Conservation (phyloP, 2,888 invertebrate species). For the Iphiclides podalirius region DNA sequence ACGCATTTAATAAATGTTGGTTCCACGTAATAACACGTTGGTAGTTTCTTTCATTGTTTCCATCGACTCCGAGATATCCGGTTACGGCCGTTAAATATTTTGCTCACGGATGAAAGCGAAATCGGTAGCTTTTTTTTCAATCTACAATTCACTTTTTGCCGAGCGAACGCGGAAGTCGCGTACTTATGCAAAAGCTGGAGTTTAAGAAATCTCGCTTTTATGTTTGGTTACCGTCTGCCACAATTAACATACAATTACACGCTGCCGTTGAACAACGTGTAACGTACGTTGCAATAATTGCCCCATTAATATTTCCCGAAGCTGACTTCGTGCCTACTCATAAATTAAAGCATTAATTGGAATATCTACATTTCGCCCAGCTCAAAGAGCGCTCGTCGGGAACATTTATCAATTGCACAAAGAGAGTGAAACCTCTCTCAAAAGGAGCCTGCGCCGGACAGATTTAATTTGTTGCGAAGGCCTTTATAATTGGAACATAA, state of each 20-base stretch:
- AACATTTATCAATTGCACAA: constrained; percentile 80
- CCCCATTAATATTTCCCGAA: constrained; percentile 44
- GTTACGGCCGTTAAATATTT: constrained; percentile 79
- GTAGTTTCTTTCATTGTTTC: constrained; percentile 77
- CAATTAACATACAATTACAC: constrained; percentile 71
- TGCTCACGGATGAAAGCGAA: constrained; percentile 77
- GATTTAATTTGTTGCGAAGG: constrained; percentile 81
- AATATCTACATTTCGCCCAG: constrained; percentile 52
- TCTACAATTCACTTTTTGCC: constrained; percentile 69
- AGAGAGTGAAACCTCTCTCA: constrained; percentile 79
- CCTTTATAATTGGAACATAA: constrained; percentile 81
- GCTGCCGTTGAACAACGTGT: constrained; percentile 43
- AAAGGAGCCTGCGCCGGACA: constrained; percentile 78
- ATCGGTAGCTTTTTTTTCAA: constrained; percentile 65
- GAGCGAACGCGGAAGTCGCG: constrained; percentile 69
- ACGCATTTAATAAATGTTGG: constrained; percentile 78
- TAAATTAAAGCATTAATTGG: constrained; percentile 55
- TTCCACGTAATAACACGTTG: constrained; percentile 78
- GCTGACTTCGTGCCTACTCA: constrained; percentile 47
- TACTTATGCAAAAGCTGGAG: constrained; percentile 75
- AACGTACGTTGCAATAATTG: constrained; percentile 53
- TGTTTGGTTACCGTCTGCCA: constrained; percentile 44
- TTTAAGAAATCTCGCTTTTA: constrained; percentile 69
- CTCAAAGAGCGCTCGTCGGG: constrained; percentile 71
- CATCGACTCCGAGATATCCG: constrained; percentile 73